phyloP scores from a whole-genome alignment of 2,797 vertebrate species.

The Buphagus erythrorhynchus region DNA sequence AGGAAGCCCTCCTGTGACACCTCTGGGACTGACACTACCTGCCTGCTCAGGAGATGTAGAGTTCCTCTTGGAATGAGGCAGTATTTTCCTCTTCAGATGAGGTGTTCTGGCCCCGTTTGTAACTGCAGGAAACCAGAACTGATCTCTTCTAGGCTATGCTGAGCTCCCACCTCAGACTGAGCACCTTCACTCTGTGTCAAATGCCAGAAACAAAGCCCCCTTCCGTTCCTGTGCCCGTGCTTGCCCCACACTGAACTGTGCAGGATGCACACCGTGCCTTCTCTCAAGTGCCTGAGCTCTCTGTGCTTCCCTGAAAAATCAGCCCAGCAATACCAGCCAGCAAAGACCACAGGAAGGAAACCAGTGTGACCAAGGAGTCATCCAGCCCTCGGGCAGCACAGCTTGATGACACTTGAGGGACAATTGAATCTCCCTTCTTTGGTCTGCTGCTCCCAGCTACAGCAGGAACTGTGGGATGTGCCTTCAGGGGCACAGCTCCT shows the following conservation, averaged over 20 bases:
- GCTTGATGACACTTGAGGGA: rapidly evolving
- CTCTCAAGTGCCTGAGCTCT: background rate
- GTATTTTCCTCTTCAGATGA: background rate
- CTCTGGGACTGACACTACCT: background rate
- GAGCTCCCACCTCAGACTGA: background rate
- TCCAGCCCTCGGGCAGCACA: background rate
- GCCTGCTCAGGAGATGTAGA: background rate
- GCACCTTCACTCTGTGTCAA: background rate
- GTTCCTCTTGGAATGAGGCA: background rate
- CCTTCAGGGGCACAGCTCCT: background rate
- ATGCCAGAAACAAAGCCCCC: background rate
- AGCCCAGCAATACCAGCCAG: background rate
- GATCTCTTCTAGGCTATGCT: background rate
- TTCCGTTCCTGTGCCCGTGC: rapidly evolving
- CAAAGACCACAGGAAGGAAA: background rate
- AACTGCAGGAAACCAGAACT: background rate
- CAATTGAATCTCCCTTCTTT: background rate
- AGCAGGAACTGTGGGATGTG: background rate
- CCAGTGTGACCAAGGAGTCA: background rate
- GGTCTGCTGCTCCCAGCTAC: background rate
- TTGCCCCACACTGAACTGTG: background rate
- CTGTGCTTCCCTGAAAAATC: background rate
- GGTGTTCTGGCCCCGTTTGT: background rate
- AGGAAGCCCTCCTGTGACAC: background rate
- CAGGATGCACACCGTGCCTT: rapidly evolving